phyloP scores from a whole-genome alignment of 2,888 invertebrate species.

The Spialia ferax region DNA sequence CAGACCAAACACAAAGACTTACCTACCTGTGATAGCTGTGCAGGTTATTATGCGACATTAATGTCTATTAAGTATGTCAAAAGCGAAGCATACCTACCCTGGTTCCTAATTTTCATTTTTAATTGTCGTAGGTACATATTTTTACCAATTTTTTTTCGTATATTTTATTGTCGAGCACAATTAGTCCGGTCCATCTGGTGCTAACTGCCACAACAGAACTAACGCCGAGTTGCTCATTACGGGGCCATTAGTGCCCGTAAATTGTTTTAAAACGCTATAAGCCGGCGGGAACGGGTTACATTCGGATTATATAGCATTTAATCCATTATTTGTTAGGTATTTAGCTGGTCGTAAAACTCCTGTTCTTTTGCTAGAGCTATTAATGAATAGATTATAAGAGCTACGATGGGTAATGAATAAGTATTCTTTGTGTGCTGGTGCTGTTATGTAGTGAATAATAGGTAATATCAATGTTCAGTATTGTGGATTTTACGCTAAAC shows the following conservation, averaged over 20 bases:
- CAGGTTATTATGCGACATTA: too few species aligned
- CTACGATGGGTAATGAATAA: background rate
- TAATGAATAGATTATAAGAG: too few species aligned
- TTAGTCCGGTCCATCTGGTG: conserved; percentile 31
- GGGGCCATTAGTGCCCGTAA: conserved; percentile 56
- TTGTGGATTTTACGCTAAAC: too few species aligned
- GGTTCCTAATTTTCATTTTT: too few species aligned
- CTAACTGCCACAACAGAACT: conserved; percentile 31
- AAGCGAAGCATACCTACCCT: too few species aligned
- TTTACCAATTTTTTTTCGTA: background rate
- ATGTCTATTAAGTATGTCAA: too few species aligned
- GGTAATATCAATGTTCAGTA: too few species aligned
- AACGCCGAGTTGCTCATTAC: conserved; percentile 39
- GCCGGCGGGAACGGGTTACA: conserved; percentile 41
- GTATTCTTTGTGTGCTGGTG: background rate
- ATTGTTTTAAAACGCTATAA: conserved; percentile 62
- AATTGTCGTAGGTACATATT: too few species aligned
- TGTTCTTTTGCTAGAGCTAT: conserved; percentile 44
- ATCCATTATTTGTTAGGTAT: conserved; percentile 48
- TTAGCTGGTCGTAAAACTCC: conserved; percentile 44
- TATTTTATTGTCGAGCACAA: conserved; percentile 12
- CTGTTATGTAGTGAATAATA: too few species aligned
- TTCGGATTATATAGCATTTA: conserved; percentile 45
- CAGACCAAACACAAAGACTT: too few species aligned
- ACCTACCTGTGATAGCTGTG: too few species aligned